Evolutionary conservation across 2,888 invertebrate species (phyloP).

Genomic region (Ochropleura leucogaster): DNA sequence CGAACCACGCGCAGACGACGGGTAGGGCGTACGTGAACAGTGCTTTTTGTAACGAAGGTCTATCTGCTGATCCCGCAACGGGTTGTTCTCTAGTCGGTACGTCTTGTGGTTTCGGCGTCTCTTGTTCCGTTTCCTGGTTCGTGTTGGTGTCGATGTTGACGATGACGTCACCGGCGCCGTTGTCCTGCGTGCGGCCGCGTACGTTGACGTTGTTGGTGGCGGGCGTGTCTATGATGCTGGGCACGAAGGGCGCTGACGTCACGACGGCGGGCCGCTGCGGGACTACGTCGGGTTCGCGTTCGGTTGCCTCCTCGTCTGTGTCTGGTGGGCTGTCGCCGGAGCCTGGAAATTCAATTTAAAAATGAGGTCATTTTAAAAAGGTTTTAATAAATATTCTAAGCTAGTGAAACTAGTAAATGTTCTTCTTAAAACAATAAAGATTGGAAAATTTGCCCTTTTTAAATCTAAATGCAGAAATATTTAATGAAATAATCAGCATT

Average conservation of each 20-base stretch:
- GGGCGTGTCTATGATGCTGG: constrained; percentile 75
- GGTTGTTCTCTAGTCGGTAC: constrained; percentile 94
- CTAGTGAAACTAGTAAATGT: no score
- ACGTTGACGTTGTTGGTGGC: constrained; percentile 76
- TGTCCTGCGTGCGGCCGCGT: constrained; percentile 62
- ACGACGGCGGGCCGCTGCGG: constrained; percentile 61
- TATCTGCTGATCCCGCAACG: constrained; percentile 92
- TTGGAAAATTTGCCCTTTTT: no score
- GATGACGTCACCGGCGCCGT: not conserved
- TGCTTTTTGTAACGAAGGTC: constrained; percentile 91
- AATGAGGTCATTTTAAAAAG: no score
- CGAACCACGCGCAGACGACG: constrained; percentile 96
- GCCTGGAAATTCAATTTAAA: constrained; percentile 67
- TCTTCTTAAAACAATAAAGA: no score
- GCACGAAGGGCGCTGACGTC: constrained; percentile 75
- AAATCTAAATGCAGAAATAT: no score
- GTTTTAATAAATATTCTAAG: no score
- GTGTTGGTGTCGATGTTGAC: constrained; percentile 12
- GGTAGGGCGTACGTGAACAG: constrained; percentile 94
- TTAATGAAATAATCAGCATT: no score
- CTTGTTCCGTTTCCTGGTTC: constrained; percentile 65
- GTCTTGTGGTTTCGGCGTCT: constrained; percentile 88
- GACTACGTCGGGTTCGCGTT: constrained; percentile 63
- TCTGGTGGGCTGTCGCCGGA: constrained; percentile 78
- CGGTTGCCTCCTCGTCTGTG: constrained; percentile 71